These are phyloP conservation scores for Hemithea aestivaria DNA, from an alignment of 2,888 invertebrate species.

Conservation along the genomic window DNA sequence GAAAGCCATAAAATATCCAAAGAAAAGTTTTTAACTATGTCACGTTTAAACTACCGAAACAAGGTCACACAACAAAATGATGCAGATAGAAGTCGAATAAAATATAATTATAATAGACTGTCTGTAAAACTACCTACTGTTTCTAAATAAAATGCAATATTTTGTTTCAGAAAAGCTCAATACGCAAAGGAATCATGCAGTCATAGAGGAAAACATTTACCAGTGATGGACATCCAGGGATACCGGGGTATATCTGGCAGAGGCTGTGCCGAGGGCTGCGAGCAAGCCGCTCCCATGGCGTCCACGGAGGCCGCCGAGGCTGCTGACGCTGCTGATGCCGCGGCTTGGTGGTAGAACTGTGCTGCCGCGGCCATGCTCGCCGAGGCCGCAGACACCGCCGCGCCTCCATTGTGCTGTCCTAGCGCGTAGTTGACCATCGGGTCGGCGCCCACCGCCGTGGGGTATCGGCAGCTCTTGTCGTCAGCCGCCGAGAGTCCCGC, in stretches of 20 bases:
- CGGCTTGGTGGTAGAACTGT: constrained; percentile 94
- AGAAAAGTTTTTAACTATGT: background rate
- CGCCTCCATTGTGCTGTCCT: constrained; percentile 86
- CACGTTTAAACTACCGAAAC: too few relatives aligned
- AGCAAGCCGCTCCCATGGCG: constrained; percentile 90
- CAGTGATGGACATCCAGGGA: constrained; percentile 98
- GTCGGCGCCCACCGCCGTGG: constrained; percentile 81
- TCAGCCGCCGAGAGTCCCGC: constrained; percentile 82
- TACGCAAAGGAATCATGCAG: constrained; percentile 46
- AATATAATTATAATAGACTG: too few relatives aligned
- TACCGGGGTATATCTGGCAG: constrained; percentile 95
- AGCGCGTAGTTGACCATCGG: constrained; percentile 91
- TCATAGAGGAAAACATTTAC: constrained; percentile 81
- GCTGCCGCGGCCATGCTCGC: constrained; percentile 86
- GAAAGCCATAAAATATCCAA: too few relatives aligned
- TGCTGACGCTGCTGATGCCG: constrained; percentile 86
- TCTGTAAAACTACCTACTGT: too few relatives aligned
- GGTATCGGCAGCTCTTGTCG: constrained; percentile 91
- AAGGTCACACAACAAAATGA: too few relatives aligned
- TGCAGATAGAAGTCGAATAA: too few relatives aligned
- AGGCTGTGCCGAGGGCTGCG: constrained; percentile 90
- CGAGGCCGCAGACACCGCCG: constrained; percentile 83
- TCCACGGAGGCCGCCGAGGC: constrained; percentile 88
- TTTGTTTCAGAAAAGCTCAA: constrained; percentile 29
- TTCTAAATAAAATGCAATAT: constrained; percentile 3